Percentiles rank a stretch among this genome's conserved stretches.
These are phyloP conservation scores for Xenopus tropicalis DNA, from an alignment of 2,113 vertebrate genomes.

Conservation along the genomic window DNA sequence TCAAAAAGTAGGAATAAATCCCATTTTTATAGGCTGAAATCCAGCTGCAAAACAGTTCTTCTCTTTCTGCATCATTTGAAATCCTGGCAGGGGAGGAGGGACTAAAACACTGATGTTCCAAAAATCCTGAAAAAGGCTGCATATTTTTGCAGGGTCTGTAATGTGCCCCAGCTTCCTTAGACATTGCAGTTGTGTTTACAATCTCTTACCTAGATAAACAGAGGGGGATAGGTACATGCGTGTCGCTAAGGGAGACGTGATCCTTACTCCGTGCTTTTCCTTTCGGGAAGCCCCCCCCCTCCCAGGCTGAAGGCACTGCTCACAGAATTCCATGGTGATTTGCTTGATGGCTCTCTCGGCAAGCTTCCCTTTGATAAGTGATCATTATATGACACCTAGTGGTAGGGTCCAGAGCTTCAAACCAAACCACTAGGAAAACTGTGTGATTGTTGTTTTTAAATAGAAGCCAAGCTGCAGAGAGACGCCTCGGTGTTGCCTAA, in stretches of 20 bases:
- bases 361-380: not conserved
- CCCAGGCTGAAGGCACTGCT: not conserved
- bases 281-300: not conserved
- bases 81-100: too few relatives aligned
- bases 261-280: not conserved
- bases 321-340: not conserved
- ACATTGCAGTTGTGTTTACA: too few relatives aligned
- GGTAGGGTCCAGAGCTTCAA: not conserved
- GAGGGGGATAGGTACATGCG: too few relatives aligned
- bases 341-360: not conserved
- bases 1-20: too few relatives aligned
- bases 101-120: too few relatives aligned
- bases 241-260: not conserved
- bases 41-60: too few relatives aligned
- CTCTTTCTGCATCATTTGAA: too few relatives aligned
- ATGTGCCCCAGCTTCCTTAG: too few relatives aligned
- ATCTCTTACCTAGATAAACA: too few relatives aligned
- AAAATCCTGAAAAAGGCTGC: too few relatives aligned
- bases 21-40: too few relatives aligned
- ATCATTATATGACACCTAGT: slow-evolving; percentile 18
- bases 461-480: not conserved
- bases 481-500: not conserved
- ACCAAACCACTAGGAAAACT: not conserved
- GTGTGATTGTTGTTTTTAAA: not conserved
- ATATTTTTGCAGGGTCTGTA: too few relatives aligned